phyloP scores from a whole-genome alignment of 2,113 vertebrate genomes.

The Nettapus auritus region DNA sequence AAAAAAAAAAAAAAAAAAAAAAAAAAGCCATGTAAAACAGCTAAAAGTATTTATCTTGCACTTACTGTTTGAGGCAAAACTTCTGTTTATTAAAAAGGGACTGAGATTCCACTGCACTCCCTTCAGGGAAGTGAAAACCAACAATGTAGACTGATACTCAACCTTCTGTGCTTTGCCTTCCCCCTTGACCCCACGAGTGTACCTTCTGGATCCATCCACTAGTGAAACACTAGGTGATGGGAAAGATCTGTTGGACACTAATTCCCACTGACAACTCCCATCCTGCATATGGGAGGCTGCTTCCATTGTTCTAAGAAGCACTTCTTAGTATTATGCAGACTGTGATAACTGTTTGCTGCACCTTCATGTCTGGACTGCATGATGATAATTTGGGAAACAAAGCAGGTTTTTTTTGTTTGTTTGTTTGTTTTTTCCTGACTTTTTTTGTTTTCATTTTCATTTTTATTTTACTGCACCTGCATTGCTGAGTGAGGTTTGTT shows the following conservation, averaged over 20 bases:
- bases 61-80: not conserved
- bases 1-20: not conserved
- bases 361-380: not conserved
- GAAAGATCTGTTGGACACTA: not conserved
- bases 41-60: not conserved
- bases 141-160: not conserved
- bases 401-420: too few relatives aligned
- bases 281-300: not conserved
- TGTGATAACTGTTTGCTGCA: not conserved
- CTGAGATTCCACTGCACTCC: not conserved
- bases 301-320: not conserved
- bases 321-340: not conserved
- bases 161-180: not conserved
- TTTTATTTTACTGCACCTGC: constrained; percentile 6
- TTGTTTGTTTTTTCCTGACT: not conserved
- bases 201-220: not conserved
- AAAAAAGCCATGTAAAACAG: not conserved
- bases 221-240: not conserved
- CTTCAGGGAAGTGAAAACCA: not conserved
- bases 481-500: not conserved
- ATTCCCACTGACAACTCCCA: not conserved
- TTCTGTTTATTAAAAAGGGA: not conserved
- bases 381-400: not conserved
- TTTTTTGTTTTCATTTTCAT: constrained; percentile 12
- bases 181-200: not conserved